These are phyloP conservation scores for Oligia fasciuncula DNA, from an alignment of 2,888 invertebrate genomes.

Conservation along the genomic window DNA sequence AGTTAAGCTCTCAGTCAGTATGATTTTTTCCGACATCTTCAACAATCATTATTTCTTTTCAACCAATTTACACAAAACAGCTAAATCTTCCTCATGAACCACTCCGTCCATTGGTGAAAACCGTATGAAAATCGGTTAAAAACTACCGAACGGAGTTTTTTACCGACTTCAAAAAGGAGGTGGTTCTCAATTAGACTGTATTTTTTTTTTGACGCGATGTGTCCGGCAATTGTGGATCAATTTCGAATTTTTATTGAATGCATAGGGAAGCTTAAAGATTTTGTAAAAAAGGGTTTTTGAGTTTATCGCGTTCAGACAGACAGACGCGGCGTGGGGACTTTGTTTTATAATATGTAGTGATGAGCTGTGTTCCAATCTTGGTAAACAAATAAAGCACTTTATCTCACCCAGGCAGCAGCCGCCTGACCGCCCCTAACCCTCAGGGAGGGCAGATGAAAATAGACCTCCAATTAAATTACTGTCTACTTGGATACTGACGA, in stretches of 20 bases:
- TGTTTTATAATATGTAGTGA: not conserved
- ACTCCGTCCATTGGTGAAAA: not conserved
- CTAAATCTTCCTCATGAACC: not conserved
- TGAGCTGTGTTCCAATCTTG: not conserved
- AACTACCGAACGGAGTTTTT: not conserved
- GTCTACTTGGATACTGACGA: slow-evolving; percentile 1
- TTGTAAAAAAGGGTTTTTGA: too few species aligned
- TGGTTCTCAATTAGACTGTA: too few species aligned
- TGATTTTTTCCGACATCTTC: not conserved
- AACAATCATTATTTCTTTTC: not conserved
- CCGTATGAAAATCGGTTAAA: not conserved
- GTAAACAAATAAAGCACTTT: not conserved
- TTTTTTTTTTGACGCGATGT: not conserved
- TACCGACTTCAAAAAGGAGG: too few species aligned
- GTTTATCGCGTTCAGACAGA: not conserved
- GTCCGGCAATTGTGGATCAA: too few species aligned
- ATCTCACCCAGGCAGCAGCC: not conserved
- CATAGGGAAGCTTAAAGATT: too few species aligned
- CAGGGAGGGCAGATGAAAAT: slow-evolving; percentile 24
- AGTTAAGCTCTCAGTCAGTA: not conserved
- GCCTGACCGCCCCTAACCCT: not conserved
- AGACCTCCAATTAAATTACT: slow-evolving; percentile 37
- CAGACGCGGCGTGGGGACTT: not conserved
- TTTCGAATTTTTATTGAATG: too few species aligned
- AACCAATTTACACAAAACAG: not conserved